These are phyloP conservation scores for Lucilia sericata DNA, from an alignment of 1,140 invertebrate genomes.

Conservation along the genomic window DNA sequence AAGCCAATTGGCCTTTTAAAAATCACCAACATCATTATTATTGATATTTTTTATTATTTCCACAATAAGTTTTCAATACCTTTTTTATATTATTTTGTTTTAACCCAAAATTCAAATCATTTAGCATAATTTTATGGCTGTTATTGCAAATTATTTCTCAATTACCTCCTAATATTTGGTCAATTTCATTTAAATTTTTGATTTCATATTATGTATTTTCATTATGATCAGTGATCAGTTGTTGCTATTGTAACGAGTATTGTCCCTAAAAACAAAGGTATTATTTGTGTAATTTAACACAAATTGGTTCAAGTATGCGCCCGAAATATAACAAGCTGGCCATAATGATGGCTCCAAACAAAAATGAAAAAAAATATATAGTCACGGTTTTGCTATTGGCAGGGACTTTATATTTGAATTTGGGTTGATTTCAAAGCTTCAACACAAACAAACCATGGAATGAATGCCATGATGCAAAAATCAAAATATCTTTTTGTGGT, in stretches of 20 bases:
- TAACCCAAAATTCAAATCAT: not conserved
- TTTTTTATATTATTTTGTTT: not conserved
- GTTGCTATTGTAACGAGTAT: not conserved
- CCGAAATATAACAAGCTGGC: not conserved
- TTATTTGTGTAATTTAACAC: conserved; percentile 1
- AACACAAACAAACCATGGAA: not conserved
- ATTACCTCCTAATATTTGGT: conserved; percentile 26
- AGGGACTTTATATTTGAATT: conserved; percentile 12
- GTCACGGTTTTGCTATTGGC: conserved; percentile 20
- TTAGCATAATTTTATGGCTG: conserved; percentile 26
- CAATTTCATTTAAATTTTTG: conserved; percentile 3
- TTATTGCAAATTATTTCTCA: conserved; percentile 39
- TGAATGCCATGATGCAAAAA: not conserved
- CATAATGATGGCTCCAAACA: not conserved
- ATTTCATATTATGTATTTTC: not conserved
- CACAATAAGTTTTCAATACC: not conserved
- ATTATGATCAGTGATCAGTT: not conserved
- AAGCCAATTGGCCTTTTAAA: not conserved
- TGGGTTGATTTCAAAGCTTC: not conserved
- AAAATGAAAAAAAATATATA: not conserved
- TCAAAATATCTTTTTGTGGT: not conserved
- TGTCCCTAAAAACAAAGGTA: not conserved
- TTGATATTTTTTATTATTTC: conserved; percentile 4
- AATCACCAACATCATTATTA: conserved; percentile 7
- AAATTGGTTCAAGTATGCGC: not conserved